These are phyloP conservation scores for Listronotus oregonensis DNA, from an alignment of 1,140 invertebrate genomes.

Conservation along the genomic window DNA sequence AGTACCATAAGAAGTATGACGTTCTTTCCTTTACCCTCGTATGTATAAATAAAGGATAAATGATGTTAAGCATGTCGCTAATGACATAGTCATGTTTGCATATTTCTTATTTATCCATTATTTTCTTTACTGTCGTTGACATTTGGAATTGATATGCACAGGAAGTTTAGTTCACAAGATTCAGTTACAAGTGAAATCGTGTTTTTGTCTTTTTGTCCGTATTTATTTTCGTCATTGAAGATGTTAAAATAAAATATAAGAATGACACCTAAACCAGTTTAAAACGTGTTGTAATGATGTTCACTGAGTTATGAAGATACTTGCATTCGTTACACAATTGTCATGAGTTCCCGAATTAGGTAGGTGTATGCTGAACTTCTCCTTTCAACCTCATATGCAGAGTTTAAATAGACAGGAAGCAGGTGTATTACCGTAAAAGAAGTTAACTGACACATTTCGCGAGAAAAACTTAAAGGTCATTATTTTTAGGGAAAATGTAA, in stretches of 20 bases:
- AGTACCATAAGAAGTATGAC: no score
- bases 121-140: no score
- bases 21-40: no score
- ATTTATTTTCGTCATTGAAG: conserved; percentile 7
- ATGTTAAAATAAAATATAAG: conserved; percentile 10
- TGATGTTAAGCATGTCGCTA: no score
- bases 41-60: no score
- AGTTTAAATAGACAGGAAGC: neutral
- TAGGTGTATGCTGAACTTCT: conserved; percentile 6
- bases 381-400: neutral
- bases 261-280: conserved; percentile 1
- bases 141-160: neutral
- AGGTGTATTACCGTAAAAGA: neutral
- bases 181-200: neutral
- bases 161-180: neutral
- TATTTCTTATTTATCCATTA: no score
- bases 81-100: no score
- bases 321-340: neutral
- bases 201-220: neutral
- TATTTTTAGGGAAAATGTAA: conserved; percentile 72
- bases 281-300: neutral
- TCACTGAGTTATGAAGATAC: neutral
- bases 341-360: conserved; percentile 26
- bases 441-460: neutral
- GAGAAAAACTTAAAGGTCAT: neutral